Evolutionary conservation across 2,888 invertebrate species (phyloP).

Genomic region (Stenchaetothrips biformis): DNA sequence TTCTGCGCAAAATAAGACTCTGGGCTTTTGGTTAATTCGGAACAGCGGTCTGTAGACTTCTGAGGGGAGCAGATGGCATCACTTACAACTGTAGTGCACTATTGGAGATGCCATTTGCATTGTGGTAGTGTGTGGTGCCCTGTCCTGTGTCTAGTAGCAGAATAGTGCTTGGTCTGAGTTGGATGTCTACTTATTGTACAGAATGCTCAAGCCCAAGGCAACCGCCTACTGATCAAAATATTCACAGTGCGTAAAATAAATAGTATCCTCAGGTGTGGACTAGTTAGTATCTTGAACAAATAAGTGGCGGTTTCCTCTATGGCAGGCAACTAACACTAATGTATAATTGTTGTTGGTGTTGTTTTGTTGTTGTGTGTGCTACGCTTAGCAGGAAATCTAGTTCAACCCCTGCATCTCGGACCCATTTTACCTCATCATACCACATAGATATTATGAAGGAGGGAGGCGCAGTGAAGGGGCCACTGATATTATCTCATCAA

Average conservation of each 20-base stretch:
- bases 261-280: background rate
- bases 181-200: conserved; percentile 16
- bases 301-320: conserved; percentile 20
- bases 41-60: conserved; percentile 7
- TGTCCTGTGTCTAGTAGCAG: conserved; percentile 18
- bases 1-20: background rate
- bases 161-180: conserved; percentile 24
- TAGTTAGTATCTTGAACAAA: background rate
- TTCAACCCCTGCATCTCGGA: conserved; percentile 20
- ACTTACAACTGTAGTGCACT: conserved; percentile 15
- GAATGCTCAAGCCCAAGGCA: conserved; percentile 22
- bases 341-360: conserved; percentile 18
- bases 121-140: conserved; percentile 22
- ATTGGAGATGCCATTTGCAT: conserved; percentile 23
- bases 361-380: conserved; percentile 24
- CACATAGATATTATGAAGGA: conserved; percentile 18
- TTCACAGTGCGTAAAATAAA: background rate
- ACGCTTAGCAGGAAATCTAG: conserved; percentile 21
- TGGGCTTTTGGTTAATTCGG: background rate
- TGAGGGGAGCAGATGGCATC: conserved; percentile 18
- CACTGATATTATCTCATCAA: background rate
- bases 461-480: conserved; percentile 1
- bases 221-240: background rate
- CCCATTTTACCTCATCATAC: conserved; percentile 19
- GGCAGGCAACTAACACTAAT: conserved; percentile 12